A percentile compares a stretch with the other conserved stretches of the same genome.
Evolutionary conservation across 92 coral and sea anemone species (phyloP).

Genomic region (Umimayanthus kanabou): DNA sequence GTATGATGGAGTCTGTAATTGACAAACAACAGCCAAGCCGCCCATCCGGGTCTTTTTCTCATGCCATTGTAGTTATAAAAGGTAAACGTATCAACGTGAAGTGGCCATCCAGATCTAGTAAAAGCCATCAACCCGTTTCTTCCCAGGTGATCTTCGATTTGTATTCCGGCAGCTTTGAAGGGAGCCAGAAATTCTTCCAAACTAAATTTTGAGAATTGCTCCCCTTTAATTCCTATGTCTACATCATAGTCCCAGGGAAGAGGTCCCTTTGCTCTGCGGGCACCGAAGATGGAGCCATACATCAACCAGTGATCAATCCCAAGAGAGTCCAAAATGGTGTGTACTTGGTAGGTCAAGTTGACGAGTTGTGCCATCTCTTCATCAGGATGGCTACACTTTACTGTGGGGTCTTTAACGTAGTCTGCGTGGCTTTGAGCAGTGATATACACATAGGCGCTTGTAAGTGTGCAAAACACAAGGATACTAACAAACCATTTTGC

Average conservation of each 20-base stretch:
- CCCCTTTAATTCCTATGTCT: constrained; percentile 70
- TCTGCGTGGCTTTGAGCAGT: background rate
- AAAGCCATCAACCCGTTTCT: constrained; percentile 54
- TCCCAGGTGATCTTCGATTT: constrained; percentile 20
- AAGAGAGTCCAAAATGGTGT: constrained; percentile 51
- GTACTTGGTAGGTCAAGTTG: constrained; percentile 55
- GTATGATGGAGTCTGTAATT: background rate
- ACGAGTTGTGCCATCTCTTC: constrained; percentile 56
- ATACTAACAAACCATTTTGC: background rate
- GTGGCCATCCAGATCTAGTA: constrained; percentile 42
- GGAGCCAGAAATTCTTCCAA: constrained; percentile 43
- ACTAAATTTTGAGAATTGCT: constrained; percentile 45
- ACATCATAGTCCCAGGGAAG: constrained; percentile 83
- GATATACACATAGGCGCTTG: background rate
- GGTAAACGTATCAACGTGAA: constrained; percentile 67
- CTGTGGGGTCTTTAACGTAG: too few species aligned
- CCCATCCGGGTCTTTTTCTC: constrained; percentile 69
- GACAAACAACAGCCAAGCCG: constrained; percentile 1
- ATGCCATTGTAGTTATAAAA: constrained; percentile 60
- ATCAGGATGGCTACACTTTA: constrained; percentile 1
- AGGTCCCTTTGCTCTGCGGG: constrained; percentile 55
- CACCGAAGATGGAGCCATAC: constrained; percentile 72
- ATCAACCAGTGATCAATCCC: constrained; percentile 17
- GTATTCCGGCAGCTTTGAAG: constrained; percentile 54
- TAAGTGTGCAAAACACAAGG: background rate